Evolutionary conservation across 1,140 invertebrate species (phyloP), one percentile per base, ranked within the genome.

Genomic region (Zaprionus kolodkinae): DNA sequence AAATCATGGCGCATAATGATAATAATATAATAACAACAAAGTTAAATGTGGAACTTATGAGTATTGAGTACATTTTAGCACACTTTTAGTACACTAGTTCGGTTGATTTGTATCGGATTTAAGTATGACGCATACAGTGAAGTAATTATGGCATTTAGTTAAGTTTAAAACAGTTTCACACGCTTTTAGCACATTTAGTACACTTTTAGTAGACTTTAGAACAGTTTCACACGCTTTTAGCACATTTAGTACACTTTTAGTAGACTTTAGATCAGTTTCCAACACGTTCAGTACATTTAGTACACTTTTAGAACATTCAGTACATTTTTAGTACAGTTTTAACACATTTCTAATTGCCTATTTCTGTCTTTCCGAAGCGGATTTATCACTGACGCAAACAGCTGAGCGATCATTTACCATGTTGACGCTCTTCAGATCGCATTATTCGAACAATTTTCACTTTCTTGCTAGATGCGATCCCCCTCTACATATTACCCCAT

Each of bases 391-490:
- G 60, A 74, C 30, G 48, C 52, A 60, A 69, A 66, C 76, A 75
- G 61, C 72, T 66, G 61, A 75, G 33, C 17, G 36, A 70, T 71
- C 35, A 50, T 70, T 74, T 69, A 69, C 17, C 33, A 27, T 40
- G 66, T 70, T 75, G 67, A 17, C 76, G 72, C 76, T 66, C 55
- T 78, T 66, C 43, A 66, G 66, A 65, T 70, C 61, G 52, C 43
- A 78, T 69, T 75, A 50, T 55, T 62, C 64, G 17, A 56, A 13
- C 33, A 45, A 36, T 67, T 72, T 72, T 79, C 68, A 64, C 76
- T 79, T 79, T 79, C 59, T 27, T 54, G 36, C n/a, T 40, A 68
- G n/a, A 9, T 45, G n/a, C n/a, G 27, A 1, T 3, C 2, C 13
- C 40, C n/a, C 6, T 2, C 7, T 43, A n/a, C n/a, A n/a, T n/a